Evolutionary conservation across 2,797 vertebrate species (phyloP).

Genomic region (Smutsia temminckii): DNA sequence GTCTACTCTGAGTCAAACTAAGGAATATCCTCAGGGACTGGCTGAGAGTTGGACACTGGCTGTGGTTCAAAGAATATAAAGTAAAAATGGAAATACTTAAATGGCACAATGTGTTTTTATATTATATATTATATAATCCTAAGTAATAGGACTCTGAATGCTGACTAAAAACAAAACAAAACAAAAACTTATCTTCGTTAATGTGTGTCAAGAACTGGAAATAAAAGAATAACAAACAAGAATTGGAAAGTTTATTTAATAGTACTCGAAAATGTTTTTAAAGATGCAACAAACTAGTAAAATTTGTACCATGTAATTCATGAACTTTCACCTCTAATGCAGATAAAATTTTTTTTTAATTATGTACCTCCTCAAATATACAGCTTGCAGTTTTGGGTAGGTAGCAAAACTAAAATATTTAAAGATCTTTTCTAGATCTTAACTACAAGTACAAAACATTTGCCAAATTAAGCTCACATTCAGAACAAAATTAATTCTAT

Average conservation of each 20-base stretch:
- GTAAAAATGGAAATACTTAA: constrained; percentile 36
- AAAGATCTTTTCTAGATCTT: background rate
- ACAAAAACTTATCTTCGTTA: background rate
- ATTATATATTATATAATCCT: background rate
- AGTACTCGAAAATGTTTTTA: background rate
- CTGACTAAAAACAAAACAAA: background rate
- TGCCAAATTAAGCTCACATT: background rate
- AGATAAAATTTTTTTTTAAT: background rate
- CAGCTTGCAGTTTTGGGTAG: background rate
- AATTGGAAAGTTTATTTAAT: background rate
- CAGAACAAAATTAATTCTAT: background rate
- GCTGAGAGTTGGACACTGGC: background rate
- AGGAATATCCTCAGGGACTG: background rate
- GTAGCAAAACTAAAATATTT: background rate
- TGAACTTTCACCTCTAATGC: background rate
- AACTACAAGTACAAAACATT: background rate
- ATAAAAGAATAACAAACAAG: background rate
- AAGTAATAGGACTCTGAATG: background rate
- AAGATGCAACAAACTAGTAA: background rate
- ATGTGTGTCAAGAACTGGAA: background rate
- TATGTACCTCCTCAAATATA: background rate
- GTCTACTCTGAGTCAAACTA: constrained; percentile 22
- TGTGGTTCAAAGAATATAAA: constrained; percentile 38
- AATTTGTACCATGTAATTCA: background rate
- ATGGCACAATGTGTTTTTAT: background rate